Evolutionary conservation across 1,140 invertebrate species (phyloP).

Genomic region (Cephus cinctus): DNA sequence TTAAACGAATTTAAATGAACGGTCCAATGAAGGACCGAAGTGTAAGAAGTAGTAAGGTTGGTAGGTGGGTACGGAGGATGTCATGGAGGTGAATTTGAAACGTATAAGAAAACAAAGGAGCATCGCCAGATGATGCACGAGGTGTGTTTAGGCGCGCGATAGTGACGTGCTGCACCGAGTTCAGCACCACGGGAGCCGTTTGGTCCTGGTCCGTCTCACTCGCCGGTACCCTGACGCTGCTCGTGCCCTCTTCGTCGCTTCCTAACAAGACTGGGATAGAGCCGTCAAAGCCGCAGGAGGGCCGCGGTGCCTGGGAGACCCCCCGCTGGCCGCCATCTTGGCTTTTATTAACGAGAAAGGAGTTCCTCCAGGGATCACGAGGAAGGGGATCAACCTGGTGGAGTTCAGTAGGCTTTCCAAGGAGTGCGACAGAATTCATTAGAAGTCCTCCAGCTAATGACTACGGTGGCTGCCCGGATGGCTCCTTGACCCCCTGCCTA

Average conservation of each 20-base stretch:
- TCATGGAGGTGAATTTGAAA: too few relatives aligned
- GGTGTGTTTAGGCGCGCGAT: constrained; percentile 56
- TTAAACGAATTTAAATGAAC: not conserved
- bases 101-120: constrained; percentile 50
- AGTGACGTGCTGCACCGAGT: constrained; percentile 45
- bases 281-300: constrained; percentile 56
- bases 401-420: not conserved
- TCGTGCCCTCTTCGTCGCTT: constrained; percentile 11
- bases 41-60: too few relatives aligned
- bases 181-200: constrained; percentile 52
- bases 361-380: constrained; percentile 11
- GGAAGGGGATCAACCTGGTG: constrained; percentile 16
- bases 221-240: constrained; percentile 19
- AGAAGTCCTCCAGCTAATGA: too few relatives aligned
- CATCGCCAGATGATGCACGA: constrained; percentile 49
- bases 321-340: constrained; percentile 53
- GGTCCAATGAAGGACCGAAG: too few relatives aligned
- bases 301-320: constrained; percentile 43
- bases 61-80: too few relatives aligned
- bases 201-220: constrained; percentile 24
- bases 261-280: constrained; percentile 53
- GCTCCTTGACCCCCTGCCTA: constrained; percentile 20
- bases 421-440: constrained; percentile 4
- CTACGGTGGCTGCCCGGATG: constrained; percentile 21
- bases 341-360: constrained; percentile 55